phyloP scores from a whole-genome alignment of 2,113 vertebrate species.

The Heteronetta atricapilla region DNA sequence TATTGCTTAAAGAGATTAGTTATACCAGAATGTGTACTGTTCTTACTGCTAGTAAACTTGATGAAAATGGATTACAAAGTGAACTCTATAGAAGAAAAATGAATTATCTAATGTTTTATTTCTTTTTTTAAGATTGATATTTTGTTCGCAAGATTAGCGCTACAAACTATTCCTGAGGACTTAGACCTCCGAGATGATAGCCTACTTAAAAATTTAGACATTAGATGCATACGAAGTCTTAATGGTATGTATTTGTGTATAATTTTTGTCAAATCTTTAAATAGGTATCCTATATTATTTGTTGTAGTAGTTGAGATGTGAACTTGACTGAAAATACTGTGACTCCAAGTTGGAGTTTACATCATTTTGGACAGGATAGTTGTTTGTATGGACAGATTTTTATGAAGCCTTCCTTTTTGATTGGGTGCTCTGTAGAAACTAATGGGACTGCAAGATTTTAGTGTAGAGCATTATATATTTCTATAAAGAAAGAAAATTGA shows the following conservation, averaged over 20 bases:
- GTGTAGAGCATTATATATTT: neutral
- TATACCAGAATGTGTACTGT: neutral
- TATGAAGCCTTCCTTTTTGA: neutral
- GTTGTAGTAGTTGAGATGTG: neutral
- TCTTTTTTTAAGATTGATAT: conserved; percentile 89
- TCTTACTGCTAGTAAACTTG: neutral
- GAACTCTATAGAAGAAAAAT: neutral
- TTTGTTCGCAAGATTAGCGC: conserved; percentile 88
- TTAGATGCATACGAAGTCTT: conserved; percentile 90
- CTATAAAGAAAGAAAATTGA: neutral
- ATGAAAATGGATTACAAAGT: neutral
- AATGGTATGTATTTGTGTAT: conserved; percentile 80
- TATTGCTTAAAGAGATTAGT: neutral
- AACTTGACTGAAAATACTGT: neutral
- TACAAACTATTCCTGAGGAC: conserved; percentile 89
- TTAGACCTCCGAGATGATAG: conserved; percentile 88
- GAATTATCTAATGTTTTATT: neutral
- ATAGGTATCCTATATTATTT: neutral
- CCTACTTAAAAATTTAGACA: conserved; percentile 87
- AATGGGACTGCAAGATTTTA: neutral
- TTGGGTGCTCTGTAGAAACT: neutral
- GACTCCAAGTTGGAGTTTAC: rapidly evolving
- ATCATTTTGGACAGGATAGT: neutral
- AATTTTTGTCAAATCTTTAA: neutral
- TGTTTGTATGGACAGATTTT: neutral